Conservation (phyloP, 1,140 invertebrate genomes). For the Drosophila pachea region DNA sequence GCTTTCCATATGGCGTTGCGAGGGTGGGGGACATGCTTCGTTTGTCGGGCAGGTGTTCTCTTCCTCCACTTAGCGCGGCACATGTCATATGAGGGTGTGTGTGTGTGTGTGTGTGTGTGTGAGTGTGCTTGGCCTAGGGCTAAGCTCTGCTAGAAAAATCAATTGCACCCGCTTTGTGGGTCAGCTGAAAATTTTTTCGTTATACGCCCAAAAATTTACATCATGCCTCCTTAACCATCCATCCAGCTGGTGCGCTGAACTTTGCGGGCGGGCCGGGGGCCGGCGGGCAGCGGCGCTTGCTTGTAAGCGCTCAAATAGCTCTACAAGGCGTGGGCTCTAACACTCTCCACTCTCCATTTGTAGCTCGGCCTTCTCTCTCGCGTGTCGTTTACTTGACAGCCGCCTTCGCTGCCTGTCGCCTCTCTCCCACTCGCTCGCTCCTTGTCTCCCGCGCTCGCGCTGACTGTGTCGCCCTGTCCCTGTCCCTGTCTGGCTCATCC, state of each 20-base stretch:
- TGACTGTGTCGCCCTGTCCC: too few species aligned
- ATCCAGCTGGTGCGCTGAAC: conserved; percentile 15
- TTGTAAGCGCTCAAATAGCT: conserved; percentile 43
- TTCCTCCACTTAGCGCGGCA: conserved; percentile 13
- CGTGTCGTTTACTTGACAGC: conserved; percentile 7
- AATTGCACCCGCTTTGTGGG: conserved; percentile 57
- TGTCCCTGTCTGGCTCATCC: too few species aligned
- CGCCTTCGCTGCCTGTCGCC: conserved; percentile 6
- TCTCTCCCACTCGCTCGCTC: conserved; percentile 2
- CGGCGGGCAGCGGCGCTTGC: conserved; percentile 12
- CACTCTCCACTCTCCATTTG: conserved; percentile 4
- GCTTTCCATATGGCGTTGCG: neutral
- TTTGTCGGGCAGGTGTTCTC: conserved; percentile 50
- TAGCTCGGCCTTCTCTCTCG: neutral
- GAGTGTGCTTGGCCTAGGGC: neutral
- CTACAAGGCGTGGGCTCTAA: conserved; percentile 41
- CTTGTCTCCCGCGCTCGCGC: too few species aligned
- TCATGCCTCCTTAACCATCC: conserved; percentile 15
- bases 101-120: too few species aligned
- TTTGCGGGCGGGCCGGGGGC: neutral
- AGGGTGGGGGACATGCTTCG: conserved; percentile 33
- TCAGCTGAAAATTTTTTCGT: conserved; percentile 40
- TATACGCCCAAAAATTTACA: conserved; percentile 42
- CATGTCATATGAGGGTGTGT: conserved; percentile 27
- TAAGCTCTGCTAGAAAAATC: conserved; percentile 45